Base-by-base conservation (phyloP, 2,888 invertebrate genomes). In the Carpatolechia fugitivella region DNA sequence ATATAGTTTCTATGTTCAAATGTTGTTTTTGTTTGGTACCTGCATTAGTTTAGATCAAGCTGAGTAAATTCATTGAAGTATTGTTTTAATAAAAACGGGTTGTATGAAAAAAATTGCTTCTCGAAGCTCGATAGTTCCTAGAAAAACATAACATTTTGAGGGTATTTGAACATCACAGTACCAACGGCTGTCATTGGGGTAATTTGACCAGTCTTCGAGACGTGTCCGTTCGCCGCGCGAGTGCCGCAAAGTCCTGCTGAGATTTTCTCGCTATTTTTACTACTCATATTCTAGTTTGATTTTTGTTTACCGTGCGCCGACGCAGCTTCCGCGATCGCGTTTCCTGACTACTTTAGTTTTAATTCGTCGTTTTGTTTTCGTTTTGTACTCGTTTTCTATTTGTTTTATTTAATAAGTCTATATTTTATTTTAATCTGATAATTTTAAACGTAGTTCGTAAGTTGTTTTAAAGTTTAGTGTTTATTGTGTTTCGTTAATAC, bases 171-270 rank as follows among this genome's bases (percentile, higher is more conserved):
- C 38, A 29, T 56, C 31, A 29, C 13, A 44, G 36, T 35, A 24
- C 20, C 50, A 62, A 60, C 66, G 56, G 56, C 38, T 59, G 47
- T 31, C 57, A 24, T 7, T 13, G 44, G 18, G 44, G 29, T 29
- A 24, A 29, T 18, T 14, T n/a, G 55, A 55, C 20, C 73, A 85
- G 85, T 86, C 82, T 81, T 72, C 75, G 78, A 78, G 81, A 74
- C 78, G 75, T 68, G 68, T 64, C 63, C 71, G 78, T 75, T 66
- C 51, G 31, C 64, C 62, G 63, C 70, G 74, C 70, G 69, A 68
- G 62, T 58, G 56, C 63, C 72, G 74, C 70, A 66, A 48, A 48
- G 63, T 57, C 57, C 62, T 65, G 59, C 61, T 58, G 63, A 62
- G 66, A 64, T 18, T 41, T 33, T 18, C 18, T 41, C 31, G 8